A percentile compares a stretch with the other conserved stretches of the same genome.
Evolutionary conservation across 2,113 vertebrate species (phyloP).

Genomic region (Tetrax tetrax): DNA sequence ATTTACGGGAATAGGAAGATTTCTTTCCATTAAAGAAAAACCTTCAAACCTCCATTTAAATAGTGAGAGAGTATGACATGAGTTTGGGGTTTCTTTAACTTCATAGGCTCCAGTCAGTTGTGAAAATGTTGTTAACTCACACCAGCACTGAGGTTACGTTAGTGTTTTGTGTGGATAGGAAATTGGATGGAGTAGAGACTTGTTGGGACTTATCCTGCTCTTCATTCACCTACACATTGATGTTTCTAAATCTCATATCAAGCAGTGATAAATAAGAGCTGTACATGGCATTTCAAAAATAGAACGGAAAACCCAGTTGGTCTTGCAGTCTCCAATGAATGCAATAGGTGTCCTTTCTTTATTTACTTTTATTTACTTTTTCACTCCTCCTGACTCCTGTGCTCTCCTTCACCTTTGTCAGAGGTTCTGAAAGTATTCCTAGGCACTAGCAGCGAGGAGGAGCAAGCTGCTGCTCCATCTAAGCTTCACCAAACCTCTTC

Average conservation of each 20-base stretch:
- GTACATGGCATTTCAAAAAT: not conserved
- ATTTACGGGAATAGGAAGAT: not conserved
- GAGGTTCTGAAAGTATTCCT: not conserved
- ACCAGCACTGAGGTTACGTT: not conserved
- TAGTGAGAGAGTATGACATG: not conserved
- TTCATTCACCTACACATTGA: not conserved
- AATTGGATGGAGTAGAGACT: not conserved
- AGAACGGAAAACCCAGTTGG: not conserved
- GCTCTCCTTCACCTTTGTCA: not conserved
- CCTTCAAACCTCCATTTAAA: not conserved
- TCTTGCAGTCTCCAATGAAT: not conserved
- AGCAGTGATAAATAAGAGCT: not conserved
- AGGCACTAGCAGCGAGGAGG: not conserved
- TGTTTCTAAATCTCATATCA: not conserved
- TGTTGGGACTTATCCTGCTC: not conserved
- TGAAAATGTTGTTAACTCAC: not conserved
- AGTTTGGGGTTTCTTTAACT: not conserved
- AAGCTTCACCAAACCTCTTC: not conserved
- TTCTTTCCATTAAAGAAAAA: not conserved
- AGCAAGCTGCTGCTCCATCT: not conserved
- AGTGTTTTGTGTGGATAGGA: not conserved
- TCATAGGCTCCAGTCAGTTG: not conserved
- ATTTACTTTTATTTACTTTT: not conserved
- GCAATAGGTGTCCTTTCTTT: not conserved
- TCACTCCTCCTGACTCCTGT: not conserved